Percentiles rank a stretch among this genome's conserved stretches.
Evolutionary conservation across 2,888 invertebrate genomes (phyloP).

Genomic region (Clitarchus hookeri): DNA sequence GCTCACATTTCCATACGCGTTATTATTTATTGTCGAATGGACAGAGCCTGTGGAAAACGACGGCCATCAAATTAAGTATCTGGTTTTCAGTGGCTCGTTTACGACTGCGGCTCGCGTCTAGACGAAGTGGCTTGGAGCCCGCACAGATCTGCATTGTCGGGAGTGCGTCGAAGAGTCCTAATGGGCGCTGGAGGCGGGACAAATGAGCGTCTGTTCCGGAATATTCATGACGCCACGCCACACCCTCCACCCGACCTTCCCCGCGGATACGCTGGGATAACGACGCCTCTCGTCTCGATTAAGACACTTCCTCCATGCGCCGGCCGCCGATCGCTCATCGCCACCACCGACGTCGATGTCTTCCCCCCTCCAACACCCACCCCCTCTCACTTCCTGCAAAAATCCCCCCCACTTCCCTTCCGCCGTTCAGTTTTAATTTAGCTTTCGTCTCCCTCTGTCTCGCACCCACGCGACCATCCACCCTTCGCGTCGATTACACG

Average conservation of each 20-base stretch:
- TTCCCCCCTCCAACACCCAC: neutral
- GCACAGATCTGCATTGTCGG: no score
- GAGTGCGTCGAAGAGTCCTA: neutral
- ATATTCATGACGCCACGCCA: neutral
- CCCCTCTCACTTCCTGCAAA: neutral
- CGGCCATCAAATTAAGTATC: no score
- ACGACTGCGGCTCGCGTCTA: no score
- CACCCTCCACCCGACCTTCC: neutral
- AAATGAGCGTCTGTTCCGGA: conserved; percentile 9
- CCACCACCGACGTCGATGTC: neutral
- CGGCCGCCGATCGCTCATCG: conserved; percentile 2
- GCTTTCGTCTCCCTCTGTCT: neutral
- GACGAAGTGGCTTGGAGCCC: no score
- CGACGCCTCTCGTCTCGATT: conserved; percentile 4
- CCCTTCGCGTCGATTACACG: neutral
- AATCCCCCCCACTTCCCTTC: neutral
- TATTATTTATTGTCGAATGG: no score
- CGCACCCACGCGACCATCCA: neutral
- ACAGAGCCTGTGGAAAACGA: no score
- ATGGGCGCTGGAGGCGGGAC: neutral
- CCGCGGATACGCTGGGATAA: neutral
- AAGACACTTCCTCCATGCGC: neutral
- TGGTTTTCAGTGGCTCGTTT: no score
- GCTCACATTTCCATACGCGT: no score
- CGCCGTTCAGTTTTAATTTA: neutral